A percentile compares a stretch with the other conserved stretches of the same genome.
These are phyloP conservation scores for Cataglyphis cursor DNA, from an alignment of 2,888 invertebrate genomes.

Conservation along the genomic window DNA sequence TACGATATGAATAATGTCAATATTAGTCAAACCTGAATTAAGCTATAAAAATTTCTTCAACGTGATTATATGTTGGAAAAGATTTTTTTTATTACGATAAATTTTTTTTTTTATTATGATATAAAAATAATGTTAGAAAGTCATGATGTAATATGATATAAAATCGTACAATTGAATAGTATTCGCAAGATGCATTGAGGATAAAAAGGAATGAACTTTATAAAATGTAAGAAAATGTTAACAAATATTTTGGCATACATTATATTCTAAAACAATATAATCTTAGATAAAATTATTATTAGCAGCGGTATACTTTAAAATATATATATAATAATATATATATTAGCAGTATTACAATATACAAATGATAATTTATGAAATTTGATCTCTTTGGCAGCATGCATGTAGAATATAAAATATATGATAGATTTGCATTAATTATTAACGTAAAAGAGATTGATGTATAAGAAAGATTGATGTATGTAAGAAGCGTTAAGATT, in stretches of 20 bases:
- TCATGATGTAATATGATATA: conserved; percentile 68
- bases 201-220: conserved; percentile 20
- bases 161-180: conserved; percentile 62
- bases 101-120: not conserved
- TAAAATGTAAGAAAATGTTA: not conserved
- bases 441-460: conserved; percentile 36
- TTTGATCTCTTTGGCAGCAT: not conserved
- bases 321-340: conserved; percentile 4
- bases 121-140: conserved; percentile 72
- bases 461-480: conserved; percentile 38
- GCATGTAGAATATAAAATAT: not conserved
- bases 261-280: not conserved
- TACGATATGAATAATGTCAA: conserved; percentile 9
- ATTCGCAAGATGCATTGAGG: conserved; percentile 23
- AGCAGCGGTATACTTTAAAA: not conserved
- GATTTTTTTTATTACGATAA: conserved; percentile 59
- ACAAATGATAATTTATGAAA: conserved; percentile 17
- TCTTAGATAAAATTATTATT: conserved; percentile 6
- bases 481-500: conserved; percentile 48
- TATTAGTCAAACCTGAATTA: conserved; percentile 14
- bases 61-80: conserved; percentile 69
- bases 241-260: not conserved
- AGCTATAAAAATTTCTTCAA: conserved; percentile 63
- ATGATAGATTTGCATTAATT: not conserved
- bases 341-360: too few relatives aligned